phyloP scores from a whole-genome alignment of 2,888 invertebrate species.

The Lamproptera curius region DNA sequence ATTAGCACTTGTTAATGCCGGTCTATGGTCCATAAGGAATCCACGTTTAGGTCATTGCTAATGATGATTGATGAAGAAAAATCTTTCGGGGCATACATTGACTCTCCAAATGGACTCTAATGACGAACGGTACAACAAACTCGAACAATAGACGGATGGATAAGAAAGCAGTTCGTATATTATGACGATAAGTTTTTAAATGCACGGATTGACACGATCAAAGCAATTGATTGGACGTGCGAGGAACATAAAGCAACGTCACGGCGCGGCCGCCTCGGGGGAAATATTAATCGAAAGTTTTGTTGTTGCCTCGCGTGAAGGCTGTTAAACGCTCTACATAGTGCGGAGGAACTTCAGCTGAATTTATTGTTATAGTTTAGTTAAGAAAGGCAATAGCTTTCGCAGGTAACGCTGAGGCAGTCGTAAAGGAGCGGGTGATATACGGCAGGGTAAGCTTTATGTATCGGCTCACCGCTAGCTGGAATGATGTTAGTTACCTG shows the following conservation, averaged over 20 bases:
- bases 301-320: slow-evolving; percentile 38
- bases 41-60: slow-evolving; percentile 25
- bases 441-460: slow-evolving; percentile 40
- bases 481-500: slow-evolving; percentile 43
- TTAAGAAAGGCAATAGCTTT: slow-evolving; percentile 55
- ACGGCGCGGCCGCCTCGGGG: neutral
- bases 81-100: slow-evolving; percentile 5
- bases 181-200: neutral
- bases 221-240: slow-evolving; percentile 9
- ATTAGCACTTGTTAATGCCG: slow-evolving; percentile 57
- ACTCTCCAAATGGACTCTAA: slow-evolving; percentile 10
- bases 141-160: neutral
- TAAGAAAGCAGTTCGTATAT: no score
- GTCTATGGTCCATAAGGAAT: slow-evolving; percentile 40
- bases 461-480: slow-evolving; percentile 26
- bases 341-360: slow-evolving; percentile 41
- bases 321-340: slow-evolving; percentile 50
- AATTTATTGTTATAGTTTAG: slow-evolving; percentile 68
- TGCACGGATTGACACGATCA: slow-evolving; percentile 10
- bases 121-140: slow-evolving; percentile 1
- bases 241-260: slow-evolving; percentile 7
- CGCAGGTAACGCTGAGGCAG: slow-evolving; percentile 35
- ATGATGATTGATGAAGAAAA: slow-evolving; percentile 19
- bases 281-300: slow-evolving; percentile 20
- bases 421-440: slow-evolving; percentile 53